phyloP scores from a whole-genome alignment of 2,888 invertebrate genomes.

The Latrodectus hesperus region DNA sequence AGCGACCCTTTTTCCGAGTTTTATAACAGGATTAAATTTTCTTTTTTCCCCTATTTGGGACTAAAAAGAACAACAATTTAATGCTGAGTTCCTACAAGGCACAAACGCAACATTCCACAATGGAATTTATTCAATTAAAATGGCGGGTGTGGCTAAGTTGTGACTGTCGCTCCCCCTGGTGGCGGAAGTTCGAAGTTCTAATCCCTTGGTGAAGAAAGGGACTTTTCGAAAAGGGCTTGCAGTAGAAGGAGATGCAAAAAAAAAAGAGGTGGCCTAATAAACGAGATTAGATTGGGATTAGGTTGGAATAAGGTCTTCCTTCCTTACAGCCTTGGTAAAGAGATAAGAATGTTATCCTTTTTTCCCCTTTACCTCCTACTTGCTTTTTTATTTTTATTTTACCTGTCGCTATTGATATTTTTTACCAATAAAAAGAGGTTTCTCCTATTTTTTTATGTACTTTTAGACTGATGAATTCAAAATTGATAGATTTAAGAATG shows the following conservation, averaged over 20 bases:
- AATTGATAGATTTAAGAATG: too few species aligned
- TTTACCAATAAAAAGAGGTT: too few species aligned
- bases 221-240: conserved; percentile 7
- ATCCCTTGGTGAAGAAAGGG: conserved; percentile 31
- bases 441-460: too few species aligned
- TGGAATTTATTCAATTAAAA: conserved; percentile 57
- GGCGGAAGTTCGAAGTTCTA: conserved; percentile 17
- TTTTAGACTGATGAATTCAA: too few species aligned
- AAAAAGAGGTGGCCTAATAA: conserved; percentile 45
- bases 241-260: background rate
- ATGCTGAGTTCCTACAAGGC: background rate
- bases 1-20: background rate
- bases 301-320: conserved; percentile 40
- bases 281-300: conserved; percentile 65
- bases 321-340: conserved; percentile 38
- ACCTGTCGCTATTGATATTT: too few species aligned
- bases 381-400: too few species aligned
- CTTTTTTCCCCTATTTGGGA: background rate
- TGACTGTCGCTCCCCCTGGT: background rate
- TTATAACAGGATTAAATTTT: conserved; percentile 43
- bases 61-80: background rate
- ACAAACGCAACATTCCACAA: background rate
- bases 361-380: background rate
- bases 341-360: conserved; percentile 15
- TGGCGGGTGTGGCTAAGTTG: conserved; percentile 25